Percentiles rank a stretch among this genome's conserved stretches.
These are phyloP conservation scores for Troides oblongomaculatus DNA, from an alignment of 2,888 invertebrate species.

Conservation along the genomic window DNA sequence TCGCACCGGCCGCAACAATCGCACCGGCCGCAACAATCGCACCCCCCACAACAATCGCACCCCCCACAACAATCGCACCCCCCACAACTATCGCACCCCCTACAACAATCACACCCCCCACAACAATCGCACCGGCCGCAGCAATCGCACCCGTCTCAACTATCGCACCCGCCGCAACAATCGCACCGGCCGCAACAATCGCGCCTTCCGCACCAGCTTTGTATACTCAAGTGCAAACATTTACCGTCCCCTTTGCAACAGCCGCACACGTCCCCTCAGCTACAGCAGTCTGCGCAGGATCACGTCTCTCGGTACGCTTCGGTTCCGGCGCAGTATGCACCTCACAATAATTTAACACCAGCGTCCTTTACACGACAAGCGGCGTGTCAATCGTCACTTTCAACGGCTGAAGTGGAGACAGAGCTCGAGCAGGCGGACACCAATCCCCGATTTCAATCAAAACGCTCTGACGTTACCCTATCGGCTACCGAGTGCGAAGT, in stretches of 20 bases:
- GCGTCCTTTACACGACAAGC: too few species aligned
- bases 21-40: neutral
- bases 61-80: too few species aligned
- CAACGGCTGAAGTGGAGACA: too few species aligned
- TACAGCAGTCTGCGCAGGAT: neutral
- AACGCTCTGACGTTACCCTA: slow-evolving; percentile 39
- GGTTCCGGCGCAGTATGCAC: neutral
- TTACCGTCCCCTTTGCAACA: neutral
- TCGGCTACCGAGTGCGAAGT: slow-evolving; percentile 50
- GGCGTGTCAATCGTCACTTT: too few species aligned
- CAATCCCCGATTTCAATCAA: neutral
- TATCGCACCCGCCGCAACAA: too few species aligned
- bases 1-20: slow-evolving; percentile 2
- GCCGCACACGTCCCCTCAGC: neutral
- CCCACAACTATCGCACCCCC: slow-evolving; percentile 14
- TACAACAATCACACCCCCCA: neutral
- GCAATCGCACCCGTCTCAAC: slow-evolving; percentile 21
- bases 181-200: neutral
- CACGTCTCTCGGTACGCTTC: neutral
- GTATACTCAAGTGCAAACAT: too few species aligned
- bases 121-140: neutral
- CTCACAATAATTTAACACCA: too few species aligned
- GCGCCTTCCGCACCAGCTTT: neutral
- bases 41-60: slow-evolving; percentile 1
- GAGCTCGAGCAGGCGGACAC: slow-evolving; percentile 7